Base-by-base conservation (phyloP, 2,888 invertebrate species). In the Octonoba sinensis region DNA sequence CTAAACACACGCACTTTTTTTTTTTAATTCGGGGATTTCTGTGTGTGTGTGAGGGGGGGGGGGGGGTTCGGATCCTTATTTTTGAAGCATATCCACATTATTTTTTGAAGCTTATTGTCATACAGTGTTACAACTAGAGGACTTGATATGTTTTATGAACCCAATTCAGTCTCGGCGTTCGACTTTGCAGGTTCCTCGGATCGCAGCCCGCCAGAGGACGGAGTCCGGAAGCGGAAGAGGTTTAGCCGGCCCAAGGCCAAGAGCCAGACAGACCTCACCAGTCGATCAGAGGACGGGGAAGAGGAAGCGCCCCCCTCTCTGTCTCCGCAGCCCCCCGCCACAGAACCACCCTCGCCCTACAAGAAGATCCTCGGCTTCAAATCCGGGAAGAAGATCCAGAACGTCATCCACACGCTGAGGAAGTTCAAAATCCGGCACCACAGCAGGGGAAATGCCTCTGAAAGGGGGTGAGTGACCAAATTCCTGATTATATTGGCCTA, bases 341-440 rank as follows among this genome's bases (percentile, higher is more conserved):
- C 73, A 12, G 65, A 62, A 2, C 64, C 46, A 1, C 71, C 83
- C 1, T 36, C 72, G 12, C 73, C 83, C 27, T 77, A 72, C 49
- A 60, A 69, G 27, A 76, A 77, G 62, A 76, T 79, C 47, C 69
- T 73, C 3, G 76, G 81, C 6, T 70, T 81, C 51, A 71, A 79
- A 54, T 81, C 84, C 15, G 76, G 79, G 16, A 82, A 83, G 65
- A 78, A 77, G 46, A 66, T 85, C 22, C 84, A 84, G 22, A 79
- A 59, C 27, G 83, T 85, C 59, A 82, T 85, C 67, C 57, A 81
- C 51, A 82, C 85, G 6, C 66, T 85, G 16, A 82, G 83, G 44
- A 72, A 82, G 22, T 83, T 85, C 78, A 75, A 72, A 59, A 51
- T 79, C 27, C 60, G 81, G 18, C 73, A 60, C 69, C 67, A 60